These are phyloP conservation scores for Passer domesticus DNA, from an alignment of 2,113 vertebrate species.

Conservation along the genomic window DNA sequence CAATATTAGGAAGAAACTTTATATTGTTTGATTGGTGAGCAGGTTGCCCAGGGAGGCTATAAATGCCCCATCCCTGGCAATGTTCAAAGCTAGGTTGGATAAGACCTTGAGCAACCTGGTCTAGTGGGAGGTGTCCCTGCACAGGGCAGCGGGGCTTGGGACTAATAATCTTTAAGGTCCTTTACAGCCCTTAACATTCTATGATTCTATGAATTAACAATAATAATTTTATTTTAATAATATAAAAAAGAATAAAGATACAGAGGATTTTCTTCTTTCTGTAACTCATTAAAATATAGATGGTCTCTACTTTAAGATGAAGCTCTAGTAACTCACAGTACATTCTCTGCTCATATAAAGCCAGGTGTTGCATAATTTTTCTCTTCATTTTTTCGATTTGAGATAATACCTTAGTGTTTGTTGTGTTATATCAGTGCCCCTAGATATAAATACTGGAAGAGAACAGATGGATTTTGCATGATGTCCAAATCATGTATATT, in stretches of 20 bases:
- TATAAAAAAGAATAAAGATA: background rate
- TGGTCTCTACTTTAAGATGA: background rate
- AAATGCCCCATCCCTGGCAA: background rate
- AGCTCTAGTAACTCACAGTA: background rate
- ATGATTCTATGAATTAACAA: background rate
- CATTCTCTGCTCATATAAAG: background rate
- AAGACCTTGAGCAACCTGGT: background rate
- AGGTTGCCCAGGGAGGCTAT: background rate
- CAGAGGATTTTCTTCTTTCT: background rate
- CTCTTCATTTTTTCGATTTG: background rate
- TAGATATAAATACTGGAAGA: background rate
- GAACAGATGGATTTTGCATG: background rate
- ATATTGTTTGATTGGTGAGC: background rate
- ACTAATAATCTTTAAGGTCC: background rate
- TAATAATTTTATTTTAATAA: background rate
- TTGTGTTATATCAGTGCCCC: background rate
- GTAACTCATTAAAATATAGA: background rate
- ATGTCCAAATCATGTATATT: background rate
- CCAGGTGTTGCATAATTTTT: background rate
- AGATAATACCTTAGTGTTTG: background rate
- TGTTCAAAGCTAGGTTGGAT: background rate
- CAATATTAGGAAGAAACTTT: background rate
- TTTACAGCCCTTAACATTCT: background rate
- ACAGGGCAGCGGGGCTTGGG: fast-evolving
- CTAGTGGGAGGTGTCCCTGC: background rate